Evolutionary conservation across 2,888 invertebrate genomes (phyloP).

Genomic region (Scaptomyza parva): DNA sequence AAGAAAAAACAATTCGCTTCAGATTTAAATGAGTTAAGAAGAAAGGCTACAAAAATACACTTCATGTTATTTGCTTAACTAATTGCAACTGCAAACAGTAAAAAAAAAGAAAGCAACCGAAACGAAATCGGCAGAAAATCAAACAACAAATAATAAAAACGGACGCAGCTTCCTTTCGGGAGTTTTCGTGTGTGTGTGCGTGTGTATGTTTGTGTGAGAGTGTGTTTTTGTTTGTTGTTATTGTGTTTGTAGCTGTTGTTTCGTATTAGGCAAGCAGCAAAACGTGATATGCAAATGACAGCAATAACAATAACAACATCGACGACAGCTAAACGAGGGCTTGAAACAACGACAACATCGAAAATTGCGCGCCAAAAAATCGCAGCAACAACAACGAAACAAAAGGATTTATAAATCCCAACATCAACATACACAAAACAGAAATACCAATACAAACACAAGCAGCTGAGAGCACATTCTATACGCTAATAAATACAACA

Average conservation of each 20-base stretch:
- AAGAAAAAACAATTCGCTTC: slow-evolving; percentile 32
- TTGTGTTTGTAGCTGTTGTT: slow-evolving; percentile 60
- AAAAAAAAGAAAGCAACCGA: slow-evolving; percentile 13
- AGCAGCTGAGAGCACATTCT: slow-evolving; percentile 60
- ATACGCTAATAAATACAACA: slow-evolving; percentile 26
- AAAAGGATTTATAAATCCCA: slow-evolving; percentile 68
- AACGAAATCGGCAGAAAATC: slow-evolving; percentile 5
- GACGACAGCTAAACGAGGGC: slow-evolving; percentile 53
- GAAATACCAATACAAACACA: slow-evolving; percentile 44
- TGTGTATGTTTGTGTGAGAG: slow-evolving; percentile 30
- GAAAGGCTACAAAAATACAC: slow-evolving; percentile 15
- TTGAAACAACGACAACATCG: slow-evolving; percentile 24
- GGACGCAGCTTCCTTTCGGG: slow-evolving; percentile 50
- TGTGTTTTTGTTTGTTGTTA: slow-evolving; percentile 53
- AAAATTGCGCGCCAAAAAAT: slow-evolving; percentile 75
- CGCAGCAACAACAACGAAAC: slow-evolving; percentile 47
- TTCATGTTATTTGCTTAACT: slow-evolving; percentile 37
- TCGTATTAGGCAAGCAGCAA: slow-evolving; percentile 71
- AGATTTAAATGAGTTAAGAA: slow-evolving; percentile 45
- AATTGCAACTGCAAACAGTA: slow-evolving; percentile 36
- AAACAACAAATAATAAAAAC: slow-evolving; percentile 26
- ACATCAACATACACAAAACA: slow-evolving; percentile 26
- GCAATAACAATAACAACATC: slow-evolving; percentile 40
- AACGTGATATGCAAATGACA: slow-evolving; percentile 76
- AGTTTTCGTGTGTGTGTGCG: slow-evolving; percentile 7